phyloP scores from a whole-genome alignment of 2,888 invertebrate genomes.

The Gymnocheta viridis region DNA sequence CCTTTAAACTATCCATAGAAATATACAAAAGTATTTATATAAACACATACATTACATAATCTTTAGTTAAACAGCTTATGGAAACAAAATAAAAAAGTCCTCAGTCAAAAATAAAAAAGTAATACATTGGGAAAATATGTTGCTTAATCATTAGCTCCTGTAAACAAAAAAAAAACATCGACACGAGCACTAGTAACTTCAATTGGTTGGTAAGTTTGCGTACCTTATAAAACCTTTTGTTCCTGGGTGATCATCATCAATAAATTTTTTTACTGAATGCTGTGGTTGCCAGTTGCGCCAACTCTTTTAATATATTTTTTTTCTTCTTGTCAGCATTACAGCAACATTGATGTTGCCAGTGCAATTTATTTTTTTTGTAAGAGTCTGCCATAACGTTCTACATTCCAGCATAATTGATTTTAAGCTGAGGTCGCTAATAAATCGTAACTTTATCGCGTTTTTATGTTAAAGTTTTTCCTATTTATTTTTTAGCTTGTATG shows the following conservation, averaged over 20 bases:
- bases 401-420: conserved; percentile 81
- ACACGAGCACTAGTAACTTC: background rate
- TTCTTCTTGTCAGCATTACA: conserved; percentile 49
- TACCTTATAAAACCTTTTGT: conserved; percentile 54
- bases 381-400: conserved; percentile 75
- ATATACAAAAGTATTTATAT: conserved; percentile 19
- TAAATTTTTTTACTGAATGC: conserved; percentile 26
- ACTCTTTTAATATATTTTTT: conserved; percentile 44
- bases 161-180: conserved; percentile 44
- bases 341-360: conserved; percentile 33
- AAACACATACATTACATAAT: conserved; percentile 58
- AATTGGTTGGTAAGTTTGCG: conserved; percentile 30
- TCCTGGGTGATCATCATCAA: conserved; percentile 61
- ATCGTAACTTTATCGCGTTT: conserved; percentile 80
- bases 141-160: conserved; percentile 66
- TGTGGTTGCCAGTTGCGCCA: conserved; percentile 29
- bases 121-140: conserved; percentile 51
- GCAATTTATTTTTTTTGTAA: conserved; percentile 2
- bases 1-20: conserved; percentile 39
- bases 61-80: conserved; percentile 59
- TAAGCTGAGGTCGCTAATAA: conserved; percentile 80
- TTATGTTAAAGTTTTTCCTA: conserved; percentile 72
- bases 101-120: conserved; percentile 5
- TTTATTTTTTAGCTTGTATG: conserved; percentile 13
- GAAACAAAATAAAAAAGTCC: conserved; percentile 26